Evolutionary conservation across 2,113 vertebrate species (phyloP), one percentile per base, ranked within the genome.

Genomic region (Spizaetus ornatus): DNA sequence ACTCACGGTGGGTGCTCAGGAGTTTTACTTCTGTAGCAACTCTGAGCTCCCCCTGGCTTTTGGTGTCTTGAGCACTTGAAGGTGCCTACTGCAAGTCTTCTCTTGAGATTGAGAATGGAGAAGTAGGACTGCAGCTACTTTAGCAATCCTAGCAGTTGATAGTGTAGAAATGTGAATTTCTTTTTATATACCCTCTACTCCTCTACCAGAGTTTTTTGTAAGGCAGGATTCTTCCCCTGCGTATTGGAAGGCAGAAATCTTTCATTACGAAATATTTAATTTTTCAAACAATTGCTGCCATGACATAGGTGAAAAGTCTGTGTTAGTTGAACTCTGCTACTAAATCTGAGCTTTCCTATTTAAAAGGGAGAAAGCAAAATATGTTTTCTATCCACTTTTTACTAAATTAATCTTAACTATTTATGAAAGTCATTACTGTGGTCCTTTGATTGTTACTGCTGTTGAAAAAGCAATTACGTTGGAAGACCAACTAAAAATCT

Each of bases 291-390:
- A 4, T 26, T 94, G 38, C 74, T 93, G 16, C 74, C 27, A 16
- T 27, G 13, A 4, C 27, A 76, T 82, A 3, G 3, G 65, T 90
- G 84, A 69, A 32, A 81, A 61, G 55, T 56, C 67, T 56, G 25
- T 55, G 23, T 56, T 70, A 47, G 73, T 11, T 71, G 56, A 71
- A 25, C 42, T 87, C 47, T 74, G 67, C 80, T 86, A 18, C 45
- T 80, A 53, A 62, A 71, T 71, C 19, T 74, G 81, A 94, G 61
- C 78, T 90, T 79, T 90, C n/a, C 32, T 59, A 4, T 76, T 79
- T 63, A 62, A 91, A 77, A 87, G 43, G 9, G 34, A 74, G 56
- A 63, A 84, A 67, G 25, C 21, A 86, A 89, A 89, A 31, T 43
- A 25, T 61, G 10, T 84, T 90, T 76, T 74, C 36, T 74, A 20